Evolutionary conservation across 2,797 vertebrate species (phyloP).

Genomic region (Microctenopoma lineatum): DNA sequence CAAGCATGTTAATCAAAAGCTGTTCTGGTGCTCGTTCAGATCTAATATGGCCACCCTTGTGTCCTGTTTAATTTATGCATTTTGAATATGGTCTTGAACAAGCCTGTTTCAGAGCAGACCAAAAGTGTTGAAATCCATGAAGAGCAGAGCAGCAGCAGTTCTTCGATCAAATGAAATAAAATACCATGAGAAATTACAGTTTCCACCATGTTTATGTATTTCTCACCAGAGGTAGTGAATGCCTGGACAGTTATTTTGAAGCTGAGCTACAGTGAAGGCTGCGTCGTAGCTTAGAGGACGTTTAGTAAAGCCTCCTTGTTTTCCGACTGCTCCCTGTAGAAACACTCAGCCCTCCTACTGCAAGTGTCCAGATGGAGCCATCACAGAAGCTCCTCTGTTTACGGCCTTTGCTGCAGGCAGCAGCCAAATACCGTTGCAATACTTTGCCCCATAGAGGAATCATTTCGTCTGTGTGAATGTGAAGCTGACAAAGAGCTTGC

Average conservation of each 20-base stretch:
- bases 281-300: slow-evolving; percentile 29
- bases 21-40: not conserved
- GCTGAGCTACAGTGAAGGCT: not conserved
- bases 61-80: not conserved
- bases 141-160: not conserved
- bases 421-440: slow-evolving; percentile 28
- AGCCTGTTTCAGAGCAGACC: not conserved
- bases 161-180: not conserved
- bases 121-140: not conserved
- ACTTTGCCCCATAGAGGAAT: slow-evolving; percentile 28
- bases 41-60: not conserved
- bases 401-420: slow-evolving; percentile 22
- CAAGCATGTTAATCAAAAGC: not conserved
- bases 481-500: slow-evolving; percentile 24
- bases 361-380: slow-evolving; percentile 42
- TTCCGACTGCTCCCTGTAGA: slow-evolving; percentile 16
- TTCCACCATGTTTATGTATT: not conserved
- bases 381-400: slow-evolving; percentile 36
- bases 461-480: slow-evolving; percentile 41
- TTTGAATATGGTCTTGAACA: not conserved
- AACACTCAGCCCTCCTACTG: slow-evolving; percentile 15
- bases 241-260: slow-evolving; percentile 5
- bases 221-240: slow-evolving; percentile 21
- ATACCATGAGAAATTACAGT: not conserved
- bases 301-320: slow-evolving; percentile 28